A percentile compares a stretch with the other conserved stretches of the same genome.
Evolutionary conservation across 2,888 invertebrate genomes (phyloP).

Genomic region (Caradrina kadenii): DNA sequence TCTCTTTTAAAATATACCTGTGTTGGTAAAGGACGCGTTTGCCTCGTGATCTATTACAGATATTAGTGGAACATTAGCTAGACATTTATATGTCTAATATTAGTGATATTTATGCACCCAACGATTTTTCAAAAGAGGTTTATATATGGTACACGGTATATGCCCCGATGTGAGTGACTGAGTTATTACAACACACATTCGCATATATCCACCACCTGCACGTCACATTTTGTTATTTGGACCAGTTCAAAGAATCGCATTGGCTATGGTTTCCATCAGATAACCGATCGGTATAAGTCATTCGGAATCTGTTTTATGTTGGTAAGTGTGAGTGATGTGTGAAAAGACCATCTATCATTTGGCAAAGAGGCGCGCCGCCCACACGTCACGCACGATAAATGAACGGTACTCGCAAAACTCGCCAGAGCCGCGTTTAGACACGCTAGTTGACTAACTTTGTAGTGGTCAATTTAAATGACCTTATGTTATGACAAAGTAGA

Average conservation of each 20-base stretch:
- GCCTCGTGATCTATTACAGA: constrained; percentile 30
- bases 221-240: constrained; percentile 57
- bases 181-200: constrained; percentile 48
- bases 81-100: constrained; percentile 4
- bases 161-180: constrained; percentile 12
- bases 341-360: constrained; percentile 76
- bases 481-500: background rate
- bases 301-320: constrained; percentile 77
- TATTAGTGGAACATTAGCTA: constrained; percentile 18
- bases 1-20: constrained; percentile 20
- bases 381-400: constrained; percentile 62
- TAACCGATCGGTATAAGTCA: constrained; percentile 71
- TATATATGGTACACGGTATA: background rate
- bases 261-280: constrained; percentile 77
- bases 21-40: constrained; percentile 16
- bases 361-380: constrained; percentile 67
- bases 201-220: constrained; percentile 45
- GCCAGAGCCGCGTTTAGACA: constrained; percentile 16
- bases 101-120: background rate
- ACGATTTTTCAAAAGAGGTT: constrained; percentile 3
- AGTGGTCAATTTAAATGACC: background rate
- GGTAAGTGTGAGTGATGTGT: constrained; percentile 74
- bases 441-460: constrained; percentile 19
- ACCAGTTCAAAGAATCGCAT: constrained; percentile 79
- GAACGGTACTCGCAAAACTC: constrained; percentile 41